Conservation (phyloP, 2,888 invertebrate genomes). For the Liopterus haemorrhoidalis region DNA sequence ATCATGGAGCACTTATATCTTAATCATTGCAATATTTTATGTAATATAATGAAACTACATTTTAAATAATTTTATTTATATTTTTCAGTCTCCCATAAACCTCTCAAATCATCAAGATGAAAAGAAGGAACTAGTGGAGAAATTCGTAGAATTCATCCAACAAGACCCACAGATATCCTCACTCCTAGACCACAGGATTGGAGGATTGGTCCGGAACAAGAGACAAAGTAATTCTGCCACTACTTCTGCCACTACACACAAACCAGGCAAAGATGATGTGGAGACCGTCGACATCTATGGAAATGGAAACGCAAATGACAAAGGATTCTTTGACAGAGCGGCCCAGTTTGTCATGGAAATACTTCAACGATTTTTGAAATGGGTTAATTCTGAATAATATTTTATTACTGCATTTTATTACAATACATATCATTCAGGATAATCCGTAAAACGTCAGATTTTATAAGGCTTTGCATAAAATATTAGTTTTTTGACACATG, state of each 20-base stretch:
- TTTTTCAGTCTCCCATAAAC: conserved; percentile 22
- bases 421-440: too few species aligned
- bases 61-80: too few species aligned
- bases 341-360: conserved; percentile 45
- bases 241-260: too few species aligned
- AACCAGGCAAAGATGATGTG: too few species aligned
- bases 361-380: conserved; percentile 46
- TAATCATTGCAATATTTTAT: not conserved
- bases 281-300: conserved; percentile 13
- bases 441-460: too few species aligned
- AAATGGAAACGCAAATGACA: not conserved
- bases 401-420: too few species aligned
- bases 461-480: too few species aligned
- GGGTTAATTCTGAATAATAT: conserved; percentile 44
- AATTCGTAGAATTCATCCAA: conserved; percentile 40
- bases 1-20: too few species aligned
- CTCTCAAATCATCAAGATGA: not conserved
- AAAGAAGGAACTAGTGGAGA: conserved; percentile 35
- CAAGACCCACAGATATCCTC: conserved; percentile 34
- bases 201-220: conserved; percentile 28
- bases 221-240: conserved; percentile 28
- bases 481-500: too few species aligned
- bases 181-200: conserved; percentile 17
- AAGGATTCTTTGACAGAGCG: conserved; percentile 45
- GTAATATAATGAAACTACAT: not conserved